Evolutionary conservation across 2,888 invertebrate species (phyloP).

Genomic region (Pandemis heparana): DNA sequence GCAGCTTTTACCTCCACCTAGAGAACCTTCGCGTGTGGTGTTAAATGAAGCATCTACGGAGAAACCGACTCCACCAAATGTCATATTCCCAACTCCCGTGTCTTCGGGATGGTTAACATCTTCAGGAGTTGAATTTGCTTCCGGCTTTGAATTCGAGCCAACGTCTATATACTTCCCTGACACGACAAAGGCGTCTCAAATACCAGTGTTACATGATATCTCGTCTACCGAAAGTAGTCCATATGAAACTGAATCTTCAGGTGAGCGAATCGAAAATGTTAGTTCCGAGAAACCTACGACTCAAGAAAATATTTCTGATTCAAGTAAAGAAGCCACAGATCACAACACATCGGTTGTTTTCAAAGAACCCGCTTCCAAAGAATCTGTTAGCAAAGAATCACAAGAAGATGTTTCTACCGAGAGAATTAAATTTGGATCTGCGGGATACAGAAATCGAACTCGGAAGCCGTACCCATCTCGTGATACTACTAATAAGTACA

Average conservation of each 20-base stretch:
- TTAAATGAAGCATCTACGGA: conserved; percentile 57
- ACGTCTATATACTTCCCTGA: conserved; percentile 70
- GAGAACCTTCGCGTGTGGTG: conserved; percentile 61
- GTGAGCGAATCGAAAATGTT: conserved; percentile 56
- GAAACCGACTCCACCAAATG: conserved; percentile 57
- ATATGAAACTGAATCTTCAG: conserved; percentile 61
- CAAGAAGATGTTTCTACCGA: conserved; percentile 65
- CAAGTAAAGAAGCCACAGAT: conserved; percentile 57
- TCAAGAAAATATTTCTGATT: conserved; percentile 51
- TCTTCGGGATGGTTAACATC: conserved; percentile 81
- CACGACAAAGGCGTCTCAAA: conserved; percentile 54
- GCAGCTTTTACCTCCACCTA: conserved; percentile 73
- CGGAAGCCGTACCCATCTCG: conserved; percentile 74
- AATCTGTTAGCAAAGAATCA: conserved; percentile 58
- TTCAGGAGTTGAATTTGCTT: conserved; percentile 74
- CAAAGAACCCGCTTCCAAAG: conserved; percentile 51
- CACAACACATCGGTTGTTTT: conserved; percentile 50
- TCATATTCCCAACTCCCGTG: conserved; percentile 76
- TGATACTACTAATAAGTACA: conserved; percentile 65
- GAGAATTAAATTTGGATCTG: conserved; percentile 63
- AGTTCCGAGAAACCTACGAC: conserved; percentile 58
- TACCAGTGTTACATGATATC: conserved; percentile 46
- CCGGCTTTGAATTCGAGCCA: conserved; percentile 73
- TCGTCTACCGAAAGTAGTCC: conserved; percentile 61
- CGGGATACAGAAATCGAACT: conserved; percentile 68